Evolutionary conservation across 2,113 vertebrate species (phyloP), one percentile per base, ranked within the genome.

Genomic region (Callocephalon fimbriatum): DNA sequence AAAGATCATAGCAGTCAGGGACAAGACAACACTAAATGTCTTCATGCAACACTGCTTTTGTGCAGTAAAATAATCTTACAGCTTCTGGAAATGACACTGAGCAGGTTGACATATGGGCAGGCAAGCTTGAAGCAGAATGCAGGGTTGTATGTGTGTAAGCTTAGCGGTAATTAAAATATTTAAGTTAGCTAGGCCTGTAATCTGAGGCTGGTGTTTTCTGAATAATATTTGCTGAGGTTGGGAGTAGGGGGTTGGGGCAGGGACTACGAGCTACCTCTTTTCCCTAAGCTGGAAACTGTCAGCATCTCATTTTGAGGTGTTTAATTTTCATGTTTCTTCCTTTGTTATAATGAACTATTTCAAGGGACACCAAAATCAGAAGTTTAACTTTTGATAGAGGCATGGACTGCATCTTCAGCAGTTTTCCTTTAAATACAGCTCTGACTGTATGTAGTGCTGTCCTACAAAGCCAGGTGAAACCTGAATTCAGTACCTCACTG

Each of bases 41-140:
- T 93, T 95, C 51, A 68, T 84, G 61, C 56, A 72, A 58, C n/a
- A 10, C 61, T 78, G 76, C 79, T 91, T 90, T 84, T 83, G 75
- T 72, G 35, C 75, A 61, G 29, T 89, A 81, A 92, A 88, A 80
- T 90, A 67, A 78, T 88, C 82, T 90, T 77, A 56, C 25, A 13
- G 13, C 63, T 86, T 90, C 51, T 77, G 68, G 72, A 48, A 77
- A 63, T 89, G 87, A 89, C 47, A 80, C 25, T 1, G 2, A 84
- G 38, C 26, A 84, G 26, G 47, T 74, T 96, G 83, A 92, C 66
- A 82, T 95, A 67, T 66, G 23, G 70, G 12, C 47, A 88, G 62
- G 45, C 77, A 71, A 83, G 54, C 63, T 76, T 93, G 78, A 86
- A 92, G 40, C 27, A 74, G 73, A 91, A 85, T 74, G 56, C 47